phyloP scores from a whole-genome alignment of 2,888 invertebrate species.

The Dendrolimus pini region DNA sequence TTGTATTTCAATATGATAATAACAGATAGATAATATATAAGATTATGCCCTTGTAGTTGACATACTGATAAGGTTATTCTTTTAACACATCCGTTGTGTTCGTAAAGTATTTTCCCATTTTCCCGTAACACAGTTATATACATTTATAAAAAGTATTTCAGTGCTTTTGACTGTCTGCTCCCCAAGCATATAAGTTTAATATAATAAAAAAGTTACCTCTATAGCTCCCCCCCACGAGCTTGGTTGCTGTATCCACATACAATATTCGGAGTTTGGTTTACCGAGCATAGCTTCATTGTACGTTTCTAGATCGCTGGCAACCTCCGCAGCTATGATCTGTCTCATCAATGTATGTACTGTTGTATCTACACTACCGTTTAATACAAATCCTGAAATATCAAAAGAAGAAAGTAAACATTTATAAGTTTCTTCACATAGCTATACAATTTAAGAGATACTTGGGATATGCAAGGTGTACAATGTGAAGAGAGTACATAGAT shows the following conservation, averaged over 20 bases:
- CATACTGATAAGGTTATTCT: background rate
- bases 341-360: slow-evolving; percentile 86
- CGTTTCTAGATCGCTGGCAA: slow-evolving; percentile 83
- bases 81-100: too few relatives aligned
- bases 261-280: slow-evolving; percentile 89
- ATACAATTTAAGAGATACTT: too few relatives aligned
- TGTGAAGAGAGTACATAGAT: too few relatives aligned
- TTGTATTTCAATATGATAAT: too few relatives aligned
- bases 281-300: slow-evolving; percentile 93
- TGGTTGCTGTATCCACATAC: slow-evolving; percentile 91
- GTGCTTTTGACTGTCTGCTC: too few relatives aligned
- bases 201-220: slow-evolving; percentile 67
- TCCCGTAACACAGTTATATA: too few relatives aligned
- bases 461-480: too few relatives aligned
- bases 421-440: too few relatives aligned
- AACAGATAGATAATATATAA: background rate
- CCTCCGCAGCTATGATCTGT: slow-evolving; percentile 90
- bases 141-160: too few relatives aligned
- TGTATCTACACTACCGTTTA: slow-evolving; percentile 86
- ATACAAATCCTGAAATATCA: slow-evolving; percentile 75
- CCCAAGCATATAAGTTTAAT: too few relatives aligned
- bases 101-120: too few relatives aligned
- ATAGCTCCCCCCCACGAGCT: slow-evolving; percentile 98
- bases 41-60: background rate
- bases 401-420: too few relatives aligned